A percentile compares a stretch with the other conserved stretches of the same genome.
These are phyloP conservation scores for Cryptus viduatorius DNA, from an alignment of 2,888 invertebrate genomes.

Conservation along the genomic window DNA sequence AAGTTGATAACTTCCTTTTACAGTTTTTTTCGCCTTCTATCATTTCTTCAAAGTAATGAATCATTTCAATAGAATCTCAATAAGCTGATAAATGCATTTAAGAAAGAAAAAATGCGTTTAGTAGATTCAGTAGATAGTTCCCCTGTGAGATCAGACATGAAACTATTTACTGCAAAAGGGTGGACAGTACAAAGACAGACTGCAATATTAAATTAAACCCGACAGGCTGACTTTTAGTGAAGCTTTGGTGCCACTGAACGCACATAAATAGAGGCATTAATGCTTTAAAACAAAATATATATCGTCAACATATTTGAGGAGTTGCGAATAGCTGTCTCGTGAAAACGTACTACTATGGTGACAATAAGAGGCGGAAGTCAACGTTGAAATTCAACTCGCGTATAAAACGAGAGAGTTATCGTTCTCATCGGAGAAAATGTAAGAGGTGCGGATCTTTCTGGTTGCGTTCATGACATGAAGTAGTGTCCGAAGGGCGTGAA, in stretches of 20 bases:
- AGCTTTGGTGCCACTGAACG: neutral
- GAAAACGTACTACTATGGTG: neutral
- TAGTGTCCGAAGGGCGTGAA: slow-evolving; percentile 12
- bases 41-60: too few species aligned
- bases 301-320: neutral
- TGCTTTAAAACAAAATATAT: neutral
- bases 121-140: too few species aligned
- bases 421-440: neutral
- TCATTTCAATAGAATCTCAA: too few species aligned
- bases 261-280: neutral
- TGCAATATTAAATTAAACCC: too few species aligned
- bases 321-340: neutral
- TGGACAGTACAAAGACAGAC: too few species aligned
- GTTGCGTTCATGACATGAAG: neutral
- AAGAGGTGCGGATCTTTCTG: slow-evolving; percentile 39
- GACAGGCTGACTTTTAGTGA: too few species aligned
- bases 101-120: too few species aligned
- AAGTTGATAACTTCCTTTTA: too few species aligned
- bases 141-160: too few species aligned
- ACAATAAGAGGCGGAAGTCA: slow-evolving; percentile 32
- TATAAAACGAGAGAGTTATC: slow-evolving; percentile 6
- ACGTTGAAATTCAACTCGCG: slow-evolving; percentile 27
- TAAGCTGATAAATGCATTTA: too few species aligned
- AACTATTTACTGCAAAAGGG: too few species aligned
- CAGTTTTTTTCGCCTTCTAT: too few species aligned